These are phyloP conservation scores for Serinus canaria DNA, from an alignment of 2,113 vertebrate species.

Conservation along the genomic window DNA sequence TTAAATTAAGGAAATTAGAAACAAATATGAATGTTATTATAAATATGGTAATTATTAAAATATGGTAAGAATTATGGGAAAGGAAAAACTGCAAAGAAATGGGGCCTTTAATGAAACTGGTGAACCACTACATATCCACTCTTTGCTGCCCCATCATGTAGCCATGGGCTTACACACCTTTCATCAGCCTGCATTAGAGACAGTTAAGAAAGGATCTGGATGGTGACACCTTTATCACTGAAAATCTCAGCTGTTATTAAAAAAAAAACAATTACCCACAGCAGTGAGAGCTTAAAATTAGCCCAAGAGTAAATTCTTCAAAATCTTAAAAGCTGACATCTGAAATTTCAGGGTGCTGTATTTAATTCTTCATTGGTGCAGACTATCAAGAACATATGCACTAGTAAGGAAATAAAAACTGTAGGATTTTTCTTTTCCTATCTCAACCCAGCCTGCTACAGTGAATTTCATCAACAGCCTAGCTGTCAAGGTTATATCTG, in stretches of 20 bases:
- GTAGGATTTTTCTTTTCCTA: neutral
- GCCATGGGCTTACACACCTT: neutral
- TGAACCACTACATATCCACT: neutral
- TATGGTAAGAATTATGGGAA: neutral
- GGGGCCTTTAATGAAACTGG: neutral
- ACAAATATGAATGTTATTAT: conserved; percentile 9
- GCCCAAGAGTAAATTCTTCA: neutral
- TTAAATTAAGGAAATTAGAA: conserved; percentile 44
- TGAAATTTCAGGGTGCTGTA: conserved; percentile 1
- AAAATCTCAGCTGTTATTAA: neutral
- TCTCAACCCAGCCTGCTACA: neutral
- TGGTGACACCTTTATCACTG: neutral
- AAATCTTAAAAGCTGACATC: conserved; percentile 18
- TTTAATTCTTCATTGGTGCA: neutral
- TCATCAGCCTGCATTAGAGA: neutral
- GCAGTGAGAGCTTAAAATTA: conserved; percentile 34
- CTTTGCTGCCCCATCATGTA: neutral
- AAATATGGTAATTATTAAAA: neutral
- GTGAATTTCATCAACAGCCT: conserved; percentile 20
- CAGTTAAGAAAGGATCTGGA: neutral
- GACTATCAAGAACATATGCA: neutral
- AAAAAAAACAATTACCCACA: conserved; percentile 30
- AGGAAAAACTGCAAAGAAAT: neutral
- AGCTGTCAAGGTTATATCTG: conserved; percentile 31
- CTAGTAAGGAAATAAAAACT: neutral